Conservation (phyloP, 2,888 invertebrate genomes). For the Cataglyphis cursor region DNA sequence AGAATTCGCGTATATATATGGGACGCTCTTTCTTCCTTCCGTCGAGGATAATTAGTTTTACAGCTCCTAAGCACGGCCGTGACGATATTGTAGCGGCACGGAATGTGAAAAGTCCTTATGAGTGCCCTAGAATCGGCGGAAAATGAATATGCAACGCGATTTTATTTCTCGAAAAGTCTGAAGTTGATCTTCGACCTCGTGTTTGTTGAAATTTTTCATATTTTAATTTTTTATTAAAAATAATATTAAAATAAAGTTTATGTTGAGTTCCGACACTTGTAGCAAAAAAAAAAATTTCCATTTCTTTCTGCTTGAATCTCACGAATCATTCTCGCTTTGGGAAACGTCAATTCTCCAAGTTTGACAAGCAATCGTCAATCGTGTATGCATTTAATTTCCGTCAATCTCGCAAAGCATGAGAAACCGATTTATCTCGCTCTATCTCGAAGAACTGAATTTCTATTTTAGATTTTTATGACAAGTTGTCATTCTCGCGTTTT, state of each 20-base stretch:
- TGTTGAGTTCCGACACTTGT: too few species aligned
- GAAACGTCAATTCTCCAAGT: neutral
- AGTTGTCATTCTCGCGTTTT: conserved; percentile 3
- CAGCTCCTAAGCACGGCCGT: conserved; percentile 40
- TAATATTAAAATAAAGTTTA: neutral
- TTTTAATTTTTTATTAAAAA: neutral
- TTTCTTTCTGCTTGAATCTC: neutral
- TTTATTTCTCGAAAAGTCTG: neutral
- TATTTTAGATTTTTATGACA: neutral
- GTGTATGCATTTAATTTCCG: neutral
- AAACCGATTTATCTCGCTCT: neutral
- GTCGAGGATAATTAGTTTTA: conserved; percentile 52
- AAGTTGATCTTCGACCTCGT: neutral
- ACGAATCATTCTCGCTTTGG: neutral
- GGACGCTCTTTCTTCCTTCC: conserved; percentile 42
- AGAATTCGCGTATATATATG: conserved; percentile 40
- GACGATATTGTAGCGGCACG: conserved; percentile 33
- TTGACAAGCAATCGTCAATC: neutral
- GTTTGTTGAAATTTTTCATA: neutral
- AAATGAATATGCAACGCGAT: neutral
- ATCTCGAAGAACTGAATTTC: neutral
- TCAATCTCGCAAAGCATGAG: neutral
- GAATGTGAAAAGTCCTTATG: neutral
- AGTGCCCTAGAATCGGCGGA: neutral
- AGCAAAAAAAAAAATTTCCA: neutral